Conservation (phyloP, 2,888 invertebrate species). For the Ichneumon xanthorius region DNA sequence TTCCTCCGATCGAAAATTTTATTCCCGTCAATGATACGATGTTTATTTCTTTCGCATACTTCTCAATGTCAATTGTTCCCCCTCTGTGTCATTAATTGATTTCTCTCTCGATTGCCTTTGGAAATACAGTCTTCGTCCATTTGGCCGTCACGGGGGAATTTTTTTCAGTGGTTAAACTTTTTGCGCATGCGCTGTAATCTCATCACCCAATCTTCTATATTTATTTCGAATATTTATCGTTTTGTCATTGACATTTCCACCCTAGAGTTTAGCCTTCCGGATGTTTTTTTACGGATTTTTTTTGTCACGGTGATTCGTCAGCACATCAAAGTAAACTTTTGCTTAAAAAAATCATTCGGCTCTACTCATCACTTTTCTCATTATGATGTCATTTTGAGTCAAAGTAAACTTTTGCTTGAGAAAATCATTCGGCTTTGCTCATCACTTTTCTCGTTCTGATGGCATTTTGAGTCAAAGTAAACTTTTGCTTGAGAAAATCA, state of each 20-base stretch:
- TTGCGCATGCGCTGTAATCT: not conserved
- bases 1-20: not conserved
- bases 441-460: too few species aligned
- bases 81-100: conserved; percentile 11
- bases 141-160: not conserved
- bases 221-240: conserved; percentile 10
- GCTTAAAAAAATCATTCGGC: too few species aligned
- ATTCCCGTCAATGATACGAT: not conserved
- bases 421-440: too few species aligned
- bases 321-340: not conserved
- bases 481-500: not conserved
- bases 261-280: not conserved
- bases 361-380: too few species aligned
- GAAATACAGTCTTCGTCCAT: conserved; percentile 33
- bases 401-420: too few species aligned
- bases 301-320: not conserved
- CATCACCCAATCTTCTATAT: not conserved
- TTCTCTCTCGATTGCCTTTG: conserved; percentile 28
- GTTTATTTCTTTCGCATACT: not conserved
- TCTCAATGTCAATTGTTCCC: conserved; percentile 4
- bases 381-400: too few species aligned
- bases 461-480: too few species aligned
- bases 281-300: not conserved
- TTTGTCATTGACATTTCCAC: conserved; percentile 6
- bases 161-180: not conserved